Conservation (phyloP, 2,888 invertebrate species). For the Drosophila kokeensis region DNA sequence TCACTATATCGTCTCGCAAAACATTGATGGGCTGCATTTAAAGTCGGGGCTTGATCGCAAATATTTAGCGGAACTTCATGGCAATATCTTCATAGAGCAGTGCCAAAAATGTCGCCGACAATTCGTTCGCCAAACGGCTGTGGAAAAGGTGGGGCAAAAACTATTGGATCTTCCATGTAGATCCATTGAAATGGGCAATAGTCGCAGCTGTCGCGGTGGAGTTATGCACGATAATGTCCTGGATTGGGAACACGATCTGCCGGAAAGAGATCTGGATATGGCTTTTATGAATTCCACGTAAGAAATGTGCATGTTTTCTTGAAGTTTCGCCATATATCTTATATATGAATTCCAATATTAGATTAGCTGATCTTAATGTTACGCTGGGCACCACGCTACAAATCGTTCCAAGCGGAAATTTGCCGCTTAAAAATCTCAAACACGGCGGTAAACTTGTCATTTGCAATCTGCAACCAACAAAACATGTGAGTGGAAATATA, state of each 20-base stretch:
- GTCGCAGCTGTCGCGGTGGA: slow-evolving; percentile 95
- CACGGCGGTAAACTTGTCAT: slow-evolving; percentile 95
- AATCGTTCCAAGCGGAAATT: slow-evolving; percentile 97
- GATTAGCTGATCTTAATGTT: slow-evolving; percentile 96
- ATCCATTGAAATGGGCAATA: slow-evolving; percentile 86
- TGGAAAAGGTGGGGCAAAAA: slow-evolving; percentile 93
- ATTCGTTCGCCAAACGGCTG: slow-evolving; percentile 91
- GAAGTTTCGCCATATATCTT: neutral
- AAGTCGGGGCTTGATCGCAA: slow-evolving; percentile 94
- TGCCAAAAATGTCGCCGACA: slow-evolving; percentile 94
- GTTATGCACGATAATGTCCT: slow-evolving; percentile 95
- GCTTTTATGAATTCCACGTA: slow-evolving; percentile 93
- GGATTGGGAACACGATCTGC: slow-evolving; percentile 98
- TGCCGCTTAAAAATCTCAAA: slow-evolving; percentile 94
- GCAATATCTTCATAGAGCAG: slow-evolving; percentile 98
- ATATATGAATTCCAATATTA: slow-evolving; percentile 79
- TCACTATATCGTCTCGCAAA: slow-evolving; percentile 97
- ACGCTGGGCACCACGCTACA: slow-evolving; percentile 98
- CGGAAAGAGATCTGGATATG: slow-evolving; percentile 92
- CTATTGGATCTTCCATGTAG: slow-evolving; percentile 85
- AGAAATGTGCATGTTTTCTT: slow-evolving; percentile 6
- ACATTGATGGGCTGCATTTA: slow-evolving; percentile 98
- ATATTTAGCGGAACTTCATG: slow-evolving; percentile 96
- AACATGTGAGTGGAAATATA: slow-evolving; percentile 89
- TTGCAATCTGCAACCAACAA: slow-evolving; percentile 98